Evolutionary conservation across 2,113 vertebrate species (phyloP).

Genomic region (Nyctibius bracteatus): DNA sequence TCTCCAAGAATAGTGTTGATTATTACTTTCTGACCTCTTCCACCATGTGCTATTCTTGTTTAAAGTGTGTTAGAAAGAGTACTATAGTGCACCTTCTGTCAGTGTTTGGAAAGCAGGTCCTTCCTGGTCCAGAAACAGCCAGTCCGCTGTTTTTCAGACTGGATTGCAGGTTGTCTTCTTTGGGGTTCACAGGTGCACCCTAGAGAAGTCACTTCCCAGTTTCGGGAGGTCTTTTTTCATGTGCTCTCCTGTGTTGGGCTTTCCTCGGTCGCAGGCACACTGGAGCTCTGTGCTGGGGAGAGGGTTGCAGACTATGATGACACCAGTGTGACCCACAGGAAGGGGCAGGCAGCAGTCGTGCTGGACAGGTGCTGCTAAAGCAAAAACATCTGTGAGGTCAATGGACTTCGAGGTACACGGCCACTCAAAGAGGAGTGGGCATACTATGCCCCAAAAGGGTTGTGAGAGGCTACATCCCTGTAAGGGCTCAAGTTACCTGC

Average conservation of each 20-base stretch:
- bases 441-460: neutral
- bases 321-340: neutral
- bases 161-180: neutral
- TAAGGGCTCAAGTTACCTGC: neutral
- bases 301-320: neutral
- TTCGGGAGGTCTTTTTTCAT: neutral
- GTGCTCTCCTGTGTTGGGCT: neutral
- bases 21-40: neutral
- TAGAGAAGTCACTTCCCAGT: neutral
- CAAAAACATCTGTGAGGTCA: neutral
- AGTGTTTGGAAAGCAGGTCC: neutral
- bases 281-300: neutral
- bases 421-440: neutral
- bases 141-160: neutral
- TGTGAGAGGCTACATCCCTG: fast-evolving
- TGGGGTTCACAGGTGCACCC: neutral
- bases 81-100: neutral
- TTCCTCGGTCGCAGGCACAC: fast-evolving
- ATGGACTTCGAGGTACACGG: neutral
- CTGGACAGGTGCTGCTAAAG: neutral
- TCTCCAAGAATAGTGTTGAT: neutral
- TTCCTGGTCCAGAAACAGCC: neutral
- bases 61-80: neutral
- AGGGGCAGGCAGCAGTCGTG: fast-evolving
- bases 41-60: neutral